Evolutionary conservation across 2,113 vertebrate genomes (phyloP).

Genomic region (Microcebus tavaratra): DNA sequence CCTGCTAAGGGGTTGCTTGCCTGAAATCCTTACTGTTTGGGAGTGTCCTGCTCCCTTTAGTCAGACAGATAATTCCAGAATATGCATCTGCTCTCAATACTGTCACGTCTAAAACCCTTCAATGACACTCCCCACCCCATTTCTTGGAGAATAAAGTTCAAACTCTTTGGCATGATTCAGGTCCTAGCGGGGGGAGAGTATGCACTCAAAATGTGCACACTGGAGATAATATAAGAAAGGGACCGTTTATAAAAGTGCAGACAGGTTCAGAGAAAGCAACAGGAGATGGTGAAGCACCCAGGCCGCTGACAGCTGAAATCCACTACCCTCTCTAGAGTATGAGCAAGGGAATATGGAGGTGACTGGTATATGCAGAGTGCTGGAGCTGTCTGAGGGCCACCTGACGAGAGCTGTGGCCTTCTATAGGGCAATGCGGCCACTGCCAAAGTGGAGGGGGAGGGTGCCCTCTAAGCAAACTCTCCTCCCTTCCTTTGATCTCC

Average conservation of each 20-base stretch:
- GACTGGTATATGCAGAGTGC: not conserved
- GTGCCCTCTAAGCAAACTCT: not conserved
- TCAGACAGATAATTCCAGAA: not conserved
- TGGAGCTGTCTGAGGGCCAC: not conserved
- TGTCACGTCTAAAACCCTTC: not conserved
- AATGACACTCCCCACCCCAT: not conserved
- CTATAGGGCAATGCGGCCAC: not conserved
- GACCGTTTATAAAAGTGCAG: not conserved
- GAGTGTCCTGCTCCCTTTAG: not conserved
- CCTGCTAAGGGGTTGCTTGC: not conserved
- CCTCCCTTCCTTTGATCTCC: not conserved
- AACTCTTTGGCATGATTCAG: not conserved
- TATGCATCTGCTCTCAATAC: not conserved
- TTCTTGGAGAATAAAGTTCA: not conserved
- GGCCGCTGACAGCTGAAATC: not conserved
- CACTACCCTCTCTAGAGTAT: not conserved
- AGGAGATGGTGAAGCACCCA: not conserved
- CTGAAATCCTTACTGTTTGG: not conserved
- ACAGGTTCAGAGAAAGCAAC: not conserved
- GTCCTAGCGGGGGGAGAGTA: not conserved
- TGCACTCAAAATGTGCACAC: not conserved
- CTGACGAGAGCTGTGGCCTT: not conserved
- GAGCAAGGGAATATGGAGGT: not conserved
- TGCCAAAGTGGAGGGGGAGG: rapidly evolving
- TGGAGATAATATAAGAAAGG: not conserved